phyloP scores from a whole-genome alignment of 2,888 invertebrate genomes.

The Drosophila setosimentum region DNA sequence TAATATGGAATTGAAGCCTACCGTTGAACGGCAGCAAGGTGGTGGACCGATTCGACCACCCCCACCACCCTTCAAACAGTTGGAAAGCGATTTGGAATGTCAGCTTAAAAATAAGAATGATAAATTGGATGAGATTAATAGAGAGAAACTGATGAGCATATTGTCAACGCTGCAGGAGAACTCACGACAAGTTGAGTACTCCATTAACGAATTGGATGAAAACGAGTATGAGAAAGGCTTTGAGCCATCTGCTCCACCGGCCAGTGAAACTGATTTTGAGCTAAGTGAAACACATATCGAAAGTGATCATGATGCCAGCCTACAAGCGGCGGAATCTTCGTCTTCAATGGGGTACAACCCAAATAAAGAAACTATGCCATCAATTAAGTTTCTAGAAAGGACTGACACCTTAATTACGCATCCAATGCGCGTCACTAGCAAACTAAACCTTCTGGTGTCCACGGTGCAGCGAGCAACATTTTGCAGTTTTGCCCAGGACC shows the following conservation, averaged over 20 bases:
- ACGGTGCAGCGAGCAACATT: constrained; percentile 48
- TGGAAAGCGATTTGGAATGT: accelerated
- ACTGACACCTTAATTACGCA: background rate
- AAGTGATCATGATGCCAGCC: too few relatives aligned
- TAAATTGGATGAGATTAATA: constrained; percentile 22
- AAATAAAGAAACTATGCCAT: background rate
- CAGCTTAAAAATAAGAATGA: background rate
- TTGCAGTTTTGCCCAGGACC: constrained; percentile 32
- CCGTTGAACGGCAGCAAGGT: constrained; percentile 17
- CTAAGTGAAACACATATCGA: background rate
- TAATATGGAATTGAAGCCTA: background rate
- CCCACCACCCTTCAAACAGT: background rate
- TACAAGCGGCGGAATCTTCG: background rate
- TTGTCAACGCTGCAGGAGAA: constrained; percentile 28
- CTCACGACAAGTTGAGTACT: too few relatives aligned
- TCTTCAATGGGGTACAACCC: background rate
- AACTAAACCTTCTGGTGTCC: constrained; percentile 26
- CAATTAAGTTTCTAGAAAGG: background rate
- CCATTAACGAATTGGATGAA: background rate
- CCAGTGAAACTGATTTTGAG: background rate
- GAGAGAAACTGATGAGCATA: constrained; percentile 14
- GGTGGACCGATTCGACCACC: constrained; percentile 17
- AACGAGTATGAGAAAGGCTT: background rate
- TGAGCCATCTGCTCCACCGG: constrained; percentile 14
- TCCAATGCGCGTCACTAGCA: constrained; percentile 8